A percentile compares a stretch with the other conserved stretches of the same genome.
Conservation (phyloP, 1,140 invertebrate species). For the Atta texana region DNA sequence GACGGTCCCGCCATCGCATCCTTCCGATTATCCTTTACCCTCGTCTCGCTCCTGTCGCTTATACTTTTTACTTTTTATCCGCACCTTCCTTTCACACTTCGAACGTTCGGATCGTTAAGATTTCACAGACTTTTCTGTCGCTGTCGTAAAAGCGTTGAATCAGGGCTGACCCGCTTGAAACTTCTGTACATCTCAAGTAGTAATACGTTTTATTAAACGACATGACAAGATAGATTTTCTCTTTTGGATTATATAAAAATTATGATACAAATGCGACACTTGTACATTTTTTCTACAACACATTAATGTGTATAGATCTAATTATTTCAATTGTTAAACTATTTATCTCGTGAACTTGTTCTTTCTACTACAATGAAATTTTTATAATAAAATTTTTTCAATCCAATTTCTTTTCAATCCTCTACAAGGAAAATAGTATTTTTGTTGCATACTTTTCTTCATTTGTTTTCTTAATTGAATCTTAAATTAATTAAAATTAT, state of each 20-base stretch:
- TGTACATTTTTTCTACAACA: not conserved
- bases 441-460: not conserved
- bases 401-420: not conserved
- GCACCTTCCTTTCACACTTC: not conserved
- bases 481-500: not conserved
- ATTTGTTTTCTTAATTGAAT: not conserved
- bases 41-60: slow-evolving; percentile 59
- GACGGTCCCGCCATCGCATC: slow-evolving; percentile 70
- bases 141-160: slow-evolving; percentile 38
- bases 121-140: slow-evolving; percentile 36
- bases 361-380: not conserved
- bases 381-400: not conserved
- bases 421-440: not conserved
- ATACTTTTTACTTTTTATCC: slow-evolving; percentile 61
- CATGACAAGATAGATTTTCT: not conserved
- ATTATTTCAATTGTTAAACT: not conserved
- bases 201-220: slow-evolving; percentile 7
- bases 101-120: slow-evolving; percentile 56
- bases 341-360: not conserved
- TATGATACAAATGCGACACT: not conserved
- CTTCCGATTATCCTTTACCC: slow-evolving; percentile 74
- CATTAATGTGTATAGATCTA: not conserved
- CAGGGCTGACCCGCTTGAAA: slow-evolving; percentile 28
- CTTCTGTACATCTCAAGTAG: slow-evolving; percentile 17
- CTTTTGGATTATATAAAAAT: not conserved